Evolutionary conservation across 2,888 invertebrate genomes (phyloP).

Genomic region (Xestia rhomboidea): DNA sequence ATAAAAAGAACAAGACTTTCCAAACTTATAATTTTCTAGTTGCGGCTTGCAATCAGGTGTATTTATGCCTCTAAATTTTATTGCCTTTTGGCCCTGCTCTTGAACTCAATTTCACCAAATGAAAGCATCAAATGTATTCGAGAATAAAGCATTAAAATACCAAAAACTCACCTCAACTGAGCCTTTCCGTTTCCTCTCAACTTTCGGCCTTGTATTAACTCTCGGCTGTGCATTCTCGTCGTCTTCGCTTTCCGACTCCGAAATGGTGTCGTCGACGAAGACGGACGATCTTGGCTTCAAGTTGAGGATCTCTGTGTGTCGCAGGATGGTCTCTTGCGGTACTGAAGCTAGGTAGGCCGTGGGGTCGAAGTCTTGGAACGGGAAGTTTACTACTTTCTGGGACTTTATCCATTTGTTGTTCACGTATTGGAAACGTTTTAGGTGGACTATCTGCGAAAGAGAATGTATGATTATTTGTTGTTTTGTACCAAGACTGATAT

Average conservation of each 20-base stretch:
- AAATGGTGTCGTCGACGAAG: conserved; percentile 72
- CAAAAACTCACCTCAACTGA: conserved; percentile 41
- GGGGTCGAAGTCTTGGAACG: conserved; percentile 96
- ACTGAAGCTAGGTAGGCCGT: conserved; percentile 96
- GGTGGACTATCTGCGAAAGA: conserved; percentile 94
- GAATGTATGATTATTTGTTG: background rate
- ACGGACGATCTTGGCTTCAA: conserved; percentile 64
- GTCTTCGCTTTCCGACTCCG: conserved; percentile 76
- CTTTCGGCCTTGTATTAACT: conserved; percentile 51
- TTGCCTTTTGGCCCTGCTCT: background rate
- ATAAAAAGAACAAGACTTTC: background rate
- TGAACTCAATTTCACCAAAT: background rate
- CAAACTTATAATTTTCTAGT: background rate
- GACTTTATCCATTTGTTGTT: conserved; percentile 98
- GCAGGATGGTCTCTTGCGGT: conserved; percentile 93
- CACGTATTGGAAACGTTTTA: conserved; percentile 97
- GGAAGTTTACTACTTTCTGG: conserved; percentile 97
- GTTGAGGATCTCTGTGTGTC: conserved; percentile 91
- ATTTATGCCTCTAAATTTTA: background rate
- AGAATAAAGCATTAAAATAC: background rate
- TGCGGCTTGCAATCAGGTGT: background rate
- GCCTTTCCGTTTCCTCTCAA: conserved; percentile 47
- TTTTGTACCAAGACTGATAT: background rate
- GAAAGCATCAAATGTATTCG: background rate
- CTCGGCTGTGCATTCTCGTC: conserved; percentile 59